Evolutionary conservation across 2,113 vertebrate genomes (phyloP).

Genomic region (Polypterus senegalus): DNA sequence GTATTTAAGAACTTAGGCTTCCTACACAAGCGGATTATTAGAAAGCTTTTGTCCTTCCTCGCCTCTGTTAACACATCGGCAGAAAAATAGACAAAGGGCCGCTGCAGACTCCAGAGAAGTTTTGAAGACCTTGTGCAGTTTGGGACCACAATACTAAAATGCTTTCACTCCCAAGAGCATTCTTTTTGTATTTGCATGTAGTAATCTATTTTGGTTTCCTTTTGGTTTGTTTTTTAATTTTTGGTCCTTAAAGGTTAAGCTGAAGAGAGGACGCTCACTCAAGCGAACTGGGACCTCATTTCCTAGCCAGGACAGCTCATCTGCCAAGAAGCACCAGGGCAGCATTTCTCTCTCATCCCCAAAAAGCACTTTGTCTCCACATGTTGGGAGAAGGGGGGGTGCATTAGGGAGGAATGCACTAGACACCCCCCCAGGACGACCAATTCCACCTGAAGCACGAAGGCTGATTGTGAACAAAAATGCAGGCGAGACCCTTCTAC

Average conservation of each 20-base stretch:
- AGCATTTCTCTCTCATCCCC: slow-evolving; percentile 25
- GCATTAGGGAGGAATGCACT: slow-evolving; percentile 40
- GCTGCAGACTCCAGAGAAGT: no score
- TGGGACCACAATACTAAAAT: no score
- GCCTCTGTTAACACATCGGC: no score
- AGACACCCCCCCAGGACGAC: slow-evolving; percentile 47
- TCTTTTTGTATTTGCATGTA: no score
- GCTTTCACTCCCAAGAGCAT: no score
- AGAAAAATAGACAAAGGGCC: no score
- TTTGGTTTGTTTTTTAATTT: no score
- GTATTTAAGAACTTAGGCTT: no score
- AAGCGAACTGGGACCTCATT: slow-evolving; percentile 31
- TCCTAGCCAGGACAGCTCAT: slow-evolving; percentile 27
- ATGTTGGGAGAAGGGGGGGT: slow-evolving; percentile 44
- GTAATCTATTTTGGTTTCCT: no score
- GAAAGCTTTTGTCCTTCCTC: no score
- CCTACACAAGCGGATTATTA: no score
- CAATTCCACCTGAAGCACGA: slow-evolving; percentile 77
- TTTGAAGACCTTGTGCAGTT: no score
- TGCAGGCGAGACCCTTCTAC: slow-evolving; percentile 85
- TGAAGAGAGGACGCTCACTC: slow-evolving; percentile 39
- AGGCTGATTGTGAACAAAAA: slow-evolving; percentile 96
- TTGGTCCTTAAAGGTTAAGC: slow-evolving; percentile 36
- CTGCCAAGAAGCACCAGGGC: slow-evolving; percentile 45
- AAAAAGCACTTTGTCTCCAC: slow-evolving; percentile 37